Evolutionary conservation across 2,888 invertebrate genomes (phyloP), one percentile per base, ranked within the genome.

Genomic region (Monoplex corrugatus): DNA sequence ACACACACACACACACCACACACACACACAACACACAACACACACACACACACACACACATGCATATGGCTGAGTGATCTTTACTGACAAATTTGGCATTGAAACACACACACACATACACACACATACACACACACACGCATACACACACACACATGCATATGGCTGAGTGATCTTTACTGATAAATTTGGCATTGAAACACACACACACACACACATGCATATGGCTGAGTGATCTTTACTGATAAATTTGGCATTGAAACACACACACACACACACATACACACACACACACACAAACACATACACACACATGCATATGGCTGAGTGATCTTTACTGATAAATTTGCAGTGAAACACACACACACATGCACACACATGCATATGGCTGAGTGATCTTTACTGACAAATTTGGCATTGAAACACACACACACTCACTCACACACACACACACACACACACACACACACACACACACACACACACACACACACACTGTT

Each of bases 81-180:
- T n/a, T n/a, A n/a, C n/a, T n/a, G n/a, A n/a, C n/a, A n/a, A n/a
- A n/a, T n/a, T n/a, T n/a, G n/a, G n/a, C n/a, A n/a, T n/a, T n/a
- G n/a, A n/a, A n/a, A 68, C n/a, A 68, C 68, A 68, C n/a, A n/a
- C n/a, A n/a, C 68, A 68, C n/a, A 68, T 32, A 68, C 68, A 68
- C 68, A 68, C n/a, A 63, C 63, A 16, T 23, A 63, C 63, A 63
- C 23, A 23, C 8, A 23, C 63, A 23, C 63, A 8, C 8, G 28
- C 23, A 23, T 28, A 16, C 63, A 63, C 63, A 63, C 63, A 63
- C 63, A 63, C 13, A 63, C 63, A 8, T n/a, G n/a, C n/a, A n/a
- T n/a, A n/a, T n/a, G n/a, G n/a, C n/a, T n/a, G n/a, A 50, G 10
- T 50, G 50, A 8, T 50, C 50, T 50, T 50, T 16, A 8, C 50